A percentile compares a stretch with the other conserved stretches of the same genome.
These are phyloP conservation scores for Drosophila setosimentum DNA, from an alignment of 2,888 invertebrate species.

Conservation along the genomic window DNA sequence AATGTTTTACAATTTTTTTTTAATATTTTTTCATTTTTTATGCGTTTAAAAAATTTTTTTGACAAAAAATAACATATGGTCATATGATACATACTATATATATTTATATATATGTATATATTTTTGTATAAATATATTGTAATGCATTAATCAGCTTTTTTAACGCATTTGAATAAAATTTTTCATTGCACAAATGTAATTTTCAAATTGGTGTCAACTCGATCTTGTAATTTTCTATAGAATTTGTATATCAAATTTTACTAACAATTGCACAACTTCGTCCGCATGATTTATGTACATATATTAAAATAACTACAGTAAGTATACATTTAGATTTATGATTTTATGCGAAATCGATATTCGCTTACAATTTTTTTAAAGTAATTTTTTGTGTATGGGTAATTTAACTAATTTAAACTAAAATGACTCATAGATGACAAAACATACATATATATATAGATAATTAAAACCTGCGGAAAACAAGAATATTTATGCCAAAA, in stretches of 20 bases:
- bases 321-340: constrained; percentile 33
- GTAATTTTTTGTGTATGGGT: constrained; percentile 54
- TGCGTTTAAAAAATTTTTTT: constrained; percentile 62
- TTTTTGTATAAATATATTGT: constrained; percentile 54
- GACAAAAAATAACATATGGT: constrained; percentile 67
- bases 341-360: constrained; percentile 60
- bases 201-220: constrained; percentile 36
- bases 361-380: constrained; percentile 54
- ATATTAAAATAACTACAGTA: constrained; percentile 55
- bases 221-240: constrained; percentile 47
- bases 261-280: constrained; percentile 78
- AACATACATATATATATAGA: constrained; percentile 33
- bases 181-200: constrained; percentile 62
- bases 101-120: constrained; percentile 41
- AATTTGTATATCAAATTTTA: constrained; percentile 64
- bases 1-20: constrained; percentile 72
- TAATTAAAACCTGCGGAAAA: constrained; percentile 37
- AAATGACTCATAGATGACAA: constrained; percentile 65
- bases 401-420: constrained; percentile 76
- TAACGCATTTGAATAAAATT: constrained; percentile 49
- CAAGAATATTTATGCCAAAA: constrained; percentile 58
- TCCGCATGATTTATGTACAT: constrained; percentile 69
- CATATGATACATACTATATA: constrained; percentile 38
- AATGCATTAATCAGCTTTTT: constrained; percentile 36
- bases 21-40: constrained; percentile 50